These are phyloP conservation scores for Cephus pulcher DNA, from an alignment of 2,888 invertebrate species.

Conservation along the genomic window DNA sequence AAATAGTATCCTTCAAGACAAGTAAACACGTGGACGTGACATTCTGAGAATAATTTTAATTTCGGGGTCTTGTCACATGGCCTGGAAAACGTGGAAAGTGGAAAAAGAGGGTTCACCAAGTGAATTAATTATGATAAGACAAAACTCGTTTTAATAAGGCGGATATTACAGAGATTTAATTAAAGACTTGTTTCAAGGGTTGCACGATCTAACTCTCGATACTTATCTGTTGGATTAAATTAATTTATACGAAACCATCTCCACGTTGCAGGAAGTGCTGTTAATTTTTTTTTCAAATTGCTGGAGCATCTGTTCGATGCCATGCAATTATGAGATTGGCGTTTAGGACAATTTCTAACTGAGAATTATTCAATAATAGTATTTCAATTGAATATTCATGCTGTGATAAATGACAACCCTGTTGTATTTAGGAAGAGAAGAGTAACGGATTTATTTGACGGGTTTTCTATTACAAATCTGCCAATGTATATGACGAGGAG, in stretches of 20 bases:
- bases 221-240: neutral
- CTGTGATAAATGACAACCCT: neutral
- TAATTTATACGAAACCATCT: neutral
- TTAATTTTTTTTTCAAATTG: neutral
- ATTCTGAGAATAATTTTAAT: too few relatives aligned
- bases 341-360: neutral
- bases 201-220: neutral
- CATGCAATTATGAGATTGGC: neutral
- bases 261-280: neutral
- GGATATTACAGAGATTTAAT: neutral
- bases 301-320: neutral
- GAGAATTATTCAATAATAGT: neutral
- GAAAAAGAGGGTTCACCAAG: neutral
- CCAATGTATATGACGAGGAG: neutral
- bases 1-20: too few relatives aligned
- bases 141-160: neutral
- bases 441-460: neutral
- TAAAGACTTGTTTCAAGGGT: neutral
- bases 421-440: neutral
- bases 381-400: neutral
- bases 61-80: neutral
- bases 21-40: too few relatives aligned
- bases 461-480: neutral
- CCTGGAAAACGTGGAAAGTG: neutral
- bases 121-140: neutral